Base-by-base conservation (phyloP, 2,888 invertebrate species). In the Ypsolopha scabrella region DNA sequence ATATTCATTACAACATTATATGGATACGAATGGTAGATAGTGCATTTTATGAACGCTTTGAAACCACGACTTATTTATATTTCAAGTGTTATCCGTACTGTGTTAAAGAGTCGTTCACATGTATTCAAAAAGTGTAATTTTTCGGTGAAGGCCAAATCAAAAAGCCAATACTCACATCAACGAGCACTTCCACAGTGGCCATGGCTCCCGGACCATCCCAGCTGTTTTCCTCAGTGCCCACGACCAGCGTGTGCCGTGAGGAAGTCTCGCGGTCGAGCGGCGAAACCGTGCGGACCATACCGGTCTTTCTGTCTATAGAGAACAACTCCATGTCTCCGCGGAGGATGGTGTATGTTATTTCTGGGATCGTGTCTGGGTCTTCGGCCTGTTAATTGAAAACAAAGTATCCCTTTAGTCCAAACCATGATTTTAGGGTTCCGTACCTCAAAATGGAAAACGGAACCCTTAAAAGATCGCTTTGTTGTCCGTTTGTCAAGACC, bases 151-250 rank as follows among this genome's bases (percentile, higher is more conserved):
- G 24, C 24, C n/a, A n/a, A n/a, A n/a, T n/a, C 7, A 48, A 14
- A 41, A 44, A n/a, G n/a, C n/a, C 24, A 44, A 9, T 54, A 76
- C 81, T 78, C 46, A 87, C 92, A 85, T 92, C 91, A 51, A 94
- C 93, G 55, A 91, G 87, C 37, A 94, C 82, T 51, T 91, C 87
- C 4, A 94, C 92, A 56, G 90, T 92, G 4, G 95, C 92, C 0
- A 92, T 93, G 38, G 94, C 90, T 0, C 92, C 93, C 0, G 89
- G 87, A 1, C 82, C 86, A 33, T 90, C 89, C 0, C 89, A 90
- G 55, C 88, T 90, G 65, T 96, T 96, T 70, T 96, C 96, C 54
- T 93, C 87, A 0, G 96, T 96, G 0, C 96, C 96, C 2, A 96
- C 89, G 1, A 93, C 80, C 0, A 97, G 75, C 53, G 93, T 90